Base-by-base conservation (phyloP, 1,140 invertebrate species). In the Hyles vespertilio region DNA sequence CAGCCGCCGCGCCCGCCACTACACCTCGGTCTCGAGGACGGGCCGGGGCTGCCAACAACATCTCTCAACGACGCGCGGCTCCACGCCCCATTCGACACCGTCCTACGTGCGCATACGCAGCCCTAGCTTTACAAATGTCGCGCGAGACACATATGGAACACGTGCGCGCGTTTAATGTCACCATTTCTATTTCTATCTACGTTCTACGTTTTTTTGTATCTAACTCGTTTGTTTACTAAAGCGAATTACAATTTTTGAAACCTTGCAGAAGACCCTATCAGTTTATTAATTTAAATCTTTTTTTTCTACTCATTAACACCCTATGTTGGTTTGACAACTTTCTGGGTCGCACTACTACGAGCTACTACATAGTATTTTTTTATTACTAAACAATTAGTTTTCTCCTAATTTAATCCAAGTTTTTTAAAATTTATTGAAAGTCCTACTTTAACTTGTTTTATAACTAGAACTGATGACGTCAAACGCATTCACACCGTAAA, bases 21-120 rank as follows among this genome's bases (percentile, higher is more conserved):
- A 90, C 85, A 90, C 89, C 80, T 90, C 89, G 63, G 89, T 90
- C 85, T 90, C 89, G 73, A 89, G 77, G 75, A 85, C 81, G 69
- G 83, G 81, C 71, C 85, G 85, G 48, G 79, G 84, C 81, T 84
- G 84, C 85, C 81, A 86, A 84, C 86, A 89, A 87, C 84, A 87
- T 73, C 84, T 73, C 75, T 86, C 82, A 64, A 82, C 80, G 71
- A 74, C 80, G 79, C 83, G 80, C 74, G 79, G 79, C 79, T 87
- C 73, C 56, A 50, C 78, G 74, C 77, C 78, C 79, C 81, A 84
- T 77, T 86, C 83, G 74, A 82, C 81, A 77, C 83, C 84, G 81
- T 84, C 84, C 84, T 86, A 86, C 72, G 67, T 65, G 71, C 73
- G 56, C 64, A 72, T 50, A 53, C 74, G 69, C 75, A 77, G 75